phyloP scores from a whole-genome alignment of 2,113 vertebrate species.

The Salvator merianae region DNA sequence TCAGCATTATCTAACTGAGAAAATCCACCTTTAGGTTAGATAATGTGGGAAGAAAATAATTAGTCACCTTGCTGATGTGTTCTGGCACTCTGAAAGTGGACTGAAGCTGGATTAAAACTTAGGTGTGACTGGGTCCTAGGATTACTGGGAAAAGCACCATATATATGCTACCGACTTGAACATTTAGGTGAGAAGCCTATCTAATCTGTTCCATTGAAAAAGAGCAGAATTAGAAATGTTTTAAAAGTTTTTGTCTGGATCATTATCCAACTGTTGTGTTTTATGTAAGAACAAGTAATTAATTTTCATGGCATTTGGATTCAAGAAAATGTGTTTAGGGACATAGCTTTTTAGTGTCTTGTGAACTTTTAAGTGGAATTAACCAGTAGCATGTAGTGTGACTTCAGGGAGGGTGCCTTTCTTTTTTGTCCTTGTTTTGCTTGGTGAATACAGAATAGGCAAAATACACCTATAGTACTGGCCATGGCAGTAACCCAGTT shows the following conservation, averaged over 20 bases:
- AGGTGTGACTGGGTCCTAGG: too few relatives aligned
- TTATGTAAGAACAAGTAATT: neutral
- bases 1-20: too few relatives aligned
- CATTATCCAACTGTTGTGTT: neutral
- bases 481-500: slow-evolving; percentile 53
- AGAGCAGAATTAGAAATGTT: neutral
- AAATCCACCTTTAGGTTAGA: too few relatives aligned
- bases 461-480: slow-evolving; percentile 35
- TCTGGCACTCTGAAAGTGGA: too few relatives aligned
- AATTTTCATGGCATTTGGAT: neutral
- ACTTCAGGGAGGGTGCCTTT: neutral
- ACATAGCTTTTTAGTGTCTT: neutral
- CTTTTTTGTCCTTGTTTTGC: neutral
- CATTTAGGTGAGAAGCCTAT: neutral
- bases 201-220: neutral
- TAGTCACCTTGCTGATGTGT: too few relatives aligned
- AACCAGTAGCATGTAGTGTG: neutral
- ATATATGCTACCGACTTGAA: neutral
- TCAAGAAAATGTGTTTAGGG: neutral
- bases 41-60: too few relatives aligned
- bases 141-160: neutral
- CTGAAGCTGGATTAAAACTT: too few relatives aligned
- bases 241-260: neutral
- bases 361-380: neutral
- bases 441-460: slow-evolving; percentile 33